Conservation (phyloP, 2,888 invertebrate species). For the Hypomecis punctinalis region DNA sequence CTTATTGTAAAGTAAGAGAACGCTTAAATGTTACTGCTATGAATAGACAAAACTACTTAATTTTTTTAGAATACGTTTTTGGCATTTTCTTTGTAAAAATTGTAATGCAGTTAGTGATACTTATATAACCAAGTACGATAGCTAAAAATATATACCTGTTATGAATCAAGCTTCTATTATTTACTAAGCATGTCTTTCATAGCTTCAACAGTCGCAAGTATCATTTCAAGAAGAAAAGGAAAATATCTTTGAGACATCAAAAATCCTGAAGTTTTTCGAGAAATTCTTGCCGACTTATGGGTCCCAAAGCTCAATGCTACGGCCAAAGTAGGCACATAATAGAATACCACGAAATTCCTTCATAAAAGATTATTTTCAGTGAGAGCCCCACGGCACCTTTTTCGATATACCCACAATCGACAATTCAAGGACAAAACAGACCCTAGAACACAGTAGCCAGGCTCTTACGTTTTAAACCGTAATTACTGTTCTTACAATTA, state of each 20-base stretch:
- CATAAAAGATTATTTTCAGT: conserved; percentile 34
- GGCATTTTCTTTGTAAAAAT: no score
- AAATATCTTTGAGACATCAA: not conserved
- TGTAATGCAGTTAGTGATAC: no score
- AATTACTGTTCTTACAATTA: no score
- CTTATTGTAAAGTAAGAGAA: conserved; percentile 9
- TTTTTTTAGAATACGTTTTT: not conserved
- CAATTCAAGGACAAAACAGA: conserved; percentile 23
- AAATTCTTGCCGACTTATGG: conserved; percentile 1
- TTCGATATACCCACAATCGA: conserved; percentile 29
- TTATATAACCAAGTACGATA: no score
- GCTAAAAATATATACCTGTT: no score
- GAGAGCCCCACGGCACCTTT: conserved; percentile 22
- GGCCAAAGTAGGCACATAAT: conserved; percentile 24
- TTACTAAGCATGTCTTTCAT: no score
- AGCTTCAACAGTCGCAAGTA: not conserved
- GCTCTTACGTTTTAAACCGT: not conserved
- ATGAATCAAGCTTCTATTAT: no score
- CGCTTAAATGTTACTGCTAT: not conserved
- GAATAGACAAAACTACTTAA: not conserved
- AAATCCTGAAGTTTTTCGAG: not conserved
- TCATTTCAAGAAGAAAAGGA: not conserved
- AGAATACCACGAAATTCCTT: conserved; percentile 30
- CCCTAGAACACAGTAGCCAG: conserved; percentile 6
- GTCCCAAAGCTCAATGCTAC: conserved; percentile 16